Conservation (phyloP, 2,888 invertebrate species). For the Melanophora roralis region DNA sequence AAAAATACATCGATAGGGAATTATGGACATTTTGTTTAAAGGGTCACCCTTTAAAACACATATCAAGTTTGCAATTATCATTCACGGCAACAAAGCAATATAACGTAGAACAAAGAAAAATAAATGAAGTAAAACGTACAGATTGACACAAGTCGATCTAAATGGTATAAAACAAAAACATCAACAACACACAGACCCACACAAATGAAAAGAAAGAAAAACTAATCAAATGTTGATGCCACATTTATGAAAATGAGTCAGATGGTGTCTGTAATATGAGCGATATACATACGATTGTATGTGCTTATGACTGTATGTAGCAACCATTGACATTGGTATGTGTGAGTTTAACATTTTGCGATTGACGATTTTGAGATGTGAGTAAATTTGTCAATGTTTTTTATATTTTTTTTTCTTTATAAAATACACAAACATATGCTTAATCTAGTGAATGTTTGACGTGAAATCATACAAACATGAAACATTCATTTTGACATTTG, state of each 20-base stretch:
- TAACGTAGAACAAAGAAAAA: slow-evolving; percentile 14
- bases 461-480: slow-evolving; percentile 57
- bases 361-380: slow-evolving; percentile 44
- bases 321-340: neutral
- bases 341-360: slow-evolving; percentile 3
- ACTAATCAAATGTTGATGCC: slow-evolving; percentile 63
- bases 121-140: slow-evolving; percentile 56
- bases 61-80: slow-evolving; percentile 56
- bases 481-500: slow-evolving; percentile 63
- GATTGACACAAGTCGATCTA: slow-evolving; percentile 66
- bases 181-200: neutral
- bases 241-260: slow-evolving; percentile 46
- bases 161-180: slow-evolving; percentile 14
- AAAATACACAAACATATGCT: neutral
- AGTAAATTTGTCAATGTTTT: slow-evolving; percentile 51
- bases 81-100: slow-evolving; percentile 20
- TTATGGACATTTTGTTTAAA: neutral
- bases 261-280: slow-evolving; percentile 32
- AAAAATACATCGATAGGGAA: neutral
- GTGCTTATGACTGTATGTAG: too few relatives aligned
- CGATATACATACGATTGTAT: too few relatives aligned
- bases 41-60: slow-evolving; percentile 17
- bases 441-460: slow-evolving; percentile 22
- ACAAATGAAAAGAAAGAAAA: neutral
- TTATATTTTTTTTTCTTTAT: neutral